Evolutionary conservation across 1,140 invertebrate species (phyloP).

Genomic region (Pissodes strobi): DNA sequence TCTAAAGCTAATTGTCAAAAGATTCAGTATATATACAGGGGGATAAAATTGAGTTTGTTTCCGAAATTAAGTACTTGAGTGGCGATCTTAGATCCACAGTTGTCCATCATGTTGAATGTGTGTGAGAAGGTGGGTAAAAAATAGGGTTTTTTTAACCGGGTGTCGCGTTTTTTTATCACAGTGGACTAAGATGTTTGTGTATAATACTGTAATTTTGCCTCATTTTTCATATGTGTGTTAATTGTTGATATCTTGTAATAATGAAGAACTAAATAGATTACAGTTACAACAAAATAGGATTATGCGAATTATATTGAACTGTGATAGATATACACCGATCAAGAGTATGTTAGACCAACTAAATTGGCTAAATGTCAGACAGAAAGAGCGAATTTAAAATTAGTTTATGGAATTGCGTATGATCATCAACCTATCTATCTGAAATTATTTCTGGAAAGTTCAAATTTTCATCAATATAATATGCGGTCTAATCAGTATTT

Average conservation of each 20-base stretch:
- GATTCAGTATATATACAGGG: too few relatives aligned
- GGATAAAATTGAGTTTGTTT: too few relatives aligned
- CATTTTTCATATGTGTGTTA: slow-evolving; percentile 1
- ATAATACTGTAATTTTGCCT: not conserved
- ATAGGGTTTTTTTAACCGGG: not conserved
- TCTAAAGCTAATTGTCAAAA: not conserved
- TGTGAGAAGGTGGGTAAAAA: not conserved
- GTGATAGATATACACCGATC: not conserved
- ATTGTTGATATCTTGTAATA: not conserved
- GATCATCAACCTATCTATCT: too few relatives aligned
- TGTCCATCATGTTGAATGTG: not conserved
- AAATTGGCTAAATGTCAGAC: not conserved
- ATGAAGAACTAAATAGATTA: not conserved
- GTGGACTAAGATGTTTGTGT: slow-evolving; percentile 1
- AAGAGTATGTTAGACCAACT: not conserved
- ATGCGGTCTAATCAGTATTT: too few relatives aligned
- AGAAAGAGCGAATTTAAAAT: too few relatives aligned
- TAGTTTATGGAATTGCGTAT: too few relatives aligned
- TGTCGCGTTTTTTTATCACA: not conserved
- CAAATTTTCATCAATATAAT: too few relatives aligned
- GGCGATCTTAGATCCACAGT: not conserved
- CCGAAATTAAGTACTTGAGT: not conserved
- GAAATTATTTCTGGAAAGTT: too few relatives aligned
- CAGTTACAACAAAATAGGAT: too few relatives aligned
- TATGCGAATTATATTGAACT: not conserved